These are phyloP conservation scores for Pseudococcus longispinus DNA, from an alignment of 2,888 invertebrate genomes.

Conservation along the genomic window DNA sequence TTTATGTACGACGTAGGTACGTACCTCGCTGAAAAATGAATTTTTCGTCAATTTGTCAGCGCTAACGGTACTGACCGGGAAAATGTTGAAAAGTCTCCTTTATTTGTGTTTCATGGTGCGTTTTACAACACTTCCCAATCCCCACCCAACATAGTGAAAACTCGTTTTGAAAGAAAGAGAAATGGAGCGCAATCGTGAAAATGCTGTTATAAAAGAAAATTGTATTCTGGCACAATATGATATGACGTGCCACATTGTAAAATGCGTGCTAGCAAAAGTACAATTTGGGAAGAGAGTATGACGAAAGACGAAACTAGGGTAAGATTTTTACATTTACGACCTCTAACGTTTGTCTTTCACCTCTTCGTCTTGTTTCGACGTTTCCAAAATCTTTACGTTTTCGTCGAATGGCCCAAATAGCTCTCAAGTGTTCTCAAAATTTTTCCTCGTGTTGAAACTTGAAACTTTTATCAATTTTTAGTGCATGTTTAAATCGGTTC, in stretches of 20 bases:
- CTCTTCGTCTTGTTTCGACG: slow-evolving; percentile 6
- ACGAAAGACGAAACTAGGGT: slow-evolving; percentile 28
- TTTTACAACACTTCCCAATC: slow-evolving; percentile 13
- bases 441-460: not conserved
- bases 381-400: slow-evolving; percentile 10
- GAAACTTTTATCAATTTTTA: not conserved
- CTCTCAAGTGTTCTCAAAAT: slow-evolving; percentile 1
- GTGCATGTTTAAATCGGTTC: not conserved
- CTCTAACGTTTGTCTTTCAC: slow-evolving; percentile 21
- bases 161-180: slow-evolving; percentile 8
- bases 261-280: slow-evolving; percentile 4
- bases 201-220: slow-evolving; percentile 35
- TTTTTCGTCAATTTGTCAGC: slow-evolving; percentile 6
- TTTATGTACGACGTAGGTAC: not conserved
- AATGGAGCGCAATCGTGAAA: slow-evolving; percentile 33
- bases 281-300: slow-evolving; percentile 11
- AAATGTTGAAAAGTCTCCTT: not conserved
- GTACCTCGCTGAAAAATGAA: not conserved
- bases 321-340: slow-evolving; percentile 39
- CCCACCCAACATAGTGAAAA: not conserved
- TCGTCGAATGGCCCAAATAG: slow-evolving; percentile 16
- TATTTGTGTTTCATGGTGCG: slow-evolving; percentile 32
- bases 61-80: slow-evolving; percentile 6
- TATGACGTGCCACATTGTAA: slow-evolving; percentile 21
- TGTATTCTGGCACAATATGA: slow-evolving; percentile 29